Conservation (phyloP, 2,888 invertebrate species). For the Neuroscelio doddi region DNA sequence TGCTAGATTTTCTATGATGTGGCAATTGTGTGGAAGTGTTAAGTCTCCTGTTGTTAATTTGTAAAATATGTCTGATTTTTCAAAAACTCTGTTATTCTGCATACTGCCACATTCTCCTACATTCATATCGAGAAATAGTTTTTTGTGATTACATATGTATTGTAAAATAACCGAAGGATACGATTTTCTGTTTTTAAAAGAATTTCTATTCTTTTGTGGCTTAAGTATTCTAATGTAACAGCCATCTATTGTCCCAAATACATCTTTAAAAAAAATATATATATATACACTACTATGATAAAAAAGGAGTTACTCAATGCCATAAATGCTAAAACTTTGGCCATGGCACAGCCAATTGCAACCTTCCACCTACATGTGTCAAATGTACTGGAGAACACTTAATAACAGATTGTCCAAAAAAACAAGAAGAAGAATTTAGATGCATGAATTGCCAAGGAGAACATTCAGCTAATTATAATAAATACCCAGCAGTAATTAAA, state of each 20-base stretch:
- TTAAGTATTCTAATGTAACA: too few relatives aligned
- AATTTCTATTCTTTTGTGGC: too few relatives aligned
- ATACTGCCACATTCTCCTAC: constrained; percentile 18
- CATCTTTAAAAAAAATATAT: too few relatives aligned
- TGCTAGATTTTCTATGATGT: constrained; percentile 25
- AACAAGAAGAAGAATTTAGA: constrained; percentile 31
- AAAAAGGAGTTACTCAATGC: constrained; percentile 48
- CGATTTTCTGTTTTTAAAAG: too few relatives aligned
- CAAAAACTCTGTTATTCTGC: constrained; percentile 17
- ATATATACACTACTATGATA: too few relatives aligned
- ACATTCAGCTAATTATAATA: constrained; percentile 47
- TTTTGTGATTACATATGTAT: constrained; percentile 2
- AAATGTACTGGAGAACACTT: constrained; percentile 47
- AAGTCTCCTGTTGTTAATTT: neutral
- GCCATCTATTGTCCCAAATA: too few relatives aligned
- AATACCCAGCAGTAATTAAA: too few relatives aligned
- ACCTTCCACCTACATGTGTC: constrained; percentile 35
- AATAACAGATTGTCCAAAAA: constrained; percentile 48
- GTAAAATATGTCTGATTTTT: constrained; percentile 10
- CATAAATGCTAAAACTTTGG: constrained; percentile 53
- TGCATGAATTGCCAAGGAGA: constrained; percentile 49
- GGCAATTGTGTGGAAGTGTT: neutral
- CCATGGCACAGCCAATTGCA: constrained; percentile 13
- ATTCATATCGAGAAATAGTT: constrained; percentile 19
- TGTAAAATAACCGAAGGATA: too few relatives aligned